Evolutionary conservation across 2,113 vertebrate genomes (phyloP), one percentile per base, ranked within the genome.

Genomic region (Cairina moschata): DNA sequence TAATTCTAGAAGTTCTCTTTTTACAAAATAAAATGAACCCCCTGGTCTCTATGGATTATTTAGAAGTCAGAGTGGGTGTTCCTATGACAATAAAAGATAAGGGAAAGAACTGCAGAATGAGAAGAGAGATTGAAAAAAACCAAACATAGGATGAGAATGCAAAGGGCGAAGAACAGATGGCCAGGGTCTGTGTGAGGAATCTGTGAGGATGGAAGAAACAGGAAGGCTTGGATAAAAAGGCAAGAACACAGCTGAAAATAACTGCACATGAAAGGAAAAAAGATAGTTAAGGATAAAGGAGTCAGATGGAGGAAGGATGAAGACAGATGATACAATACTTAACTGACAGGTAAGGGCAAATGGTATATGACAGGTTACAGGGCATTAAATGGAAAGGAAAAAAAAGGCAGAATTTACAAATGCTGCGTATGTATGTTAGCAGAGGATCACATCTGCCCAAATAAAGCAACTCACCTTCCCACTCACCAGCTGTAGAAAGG

Each of bases 141-240:
- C 22, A 62, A 86, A 56, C 42, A 26, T 3, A 72, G 20, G 40
- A 83, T 54, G 86, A 71, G 48, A 54, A 86, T 56, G 44, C 60
- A 95, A 77, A 90, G 28, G 8, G 48, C 8, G 3, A 92, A 21
- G 46, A 93, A 93, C 60, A 94, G 86, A 86, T 82, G 77, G 83
- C 18, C 28, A 50, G 38, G n/a, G 52, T 63, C 87, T 50, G 22
- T 32, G 58, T 42, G 77, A 88, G 46, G 32, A 92, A 81, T 83
- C 52, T 77, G 3, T 25, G 46, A 81, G 1, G 5, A 50, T 4
- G 15, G 42, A 29, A 92, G 66, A 92, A 96, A 38, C n/a, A 44
- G 60, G 32, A 91, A 88, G 65, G 52, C 52, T 84, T 72, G 65
- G 34, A 63, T 38, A 46, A 7, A 93, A 59, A 88, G 59, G n/a